Base-by-base conservation (phyloP, 64 coral and sea anemone genomes). In the Porites lutea region DNA sequence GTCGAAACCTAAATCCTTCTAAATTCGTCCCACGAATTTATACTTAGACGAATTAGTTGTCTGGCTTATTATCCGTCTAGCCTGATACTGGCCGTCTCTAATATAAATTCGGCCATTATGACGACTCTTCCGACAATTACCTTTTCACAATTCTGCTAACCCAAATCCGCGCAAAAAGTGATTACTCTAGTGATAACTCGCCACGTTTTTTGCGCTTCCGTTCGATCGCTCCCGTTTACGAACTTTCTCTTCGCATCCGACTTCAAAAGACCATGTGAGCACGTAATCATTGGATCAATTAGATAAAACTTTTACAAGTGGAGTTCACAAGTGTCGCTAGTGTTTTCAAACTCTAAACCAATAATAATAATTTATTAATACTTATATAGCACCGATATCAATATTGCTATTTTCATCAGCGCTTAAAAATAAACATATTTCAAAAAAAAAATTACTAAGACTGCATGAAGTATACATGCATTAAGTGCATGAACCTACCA, bases 71-170 rank as follows among this genome's bases (percentile, higher is more conserved):
- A 69, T 23, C 65, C 54, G 21, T 86, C 82, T 37, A 1, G 27
- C 86, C 81, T 14, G 85, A 81, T 52, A 81, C 49, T 62, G n/a
- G n/a, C 53, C 86, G 69, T 92, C 80, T 22, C 64, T 71, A 57
- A 10, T 62, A 63, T 81, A 68, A 48, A 82, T 74, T 78, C 90
- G 44, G 87, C 37, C 59, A 89, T 89, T 27, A 52, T 52, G 76
- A 59, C 76, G 76, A 79, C 76, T 79, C 76, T 13, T 58, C 27
- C 27, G 27, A 37, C 1, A 37, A 37, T 37, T 37, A 37, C 27
- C 51, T 79, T 79, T 79, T 4, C 7, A 79, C 52, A 79, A 79
- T 20, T 20, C 52, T 19, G 52, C 58, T 54, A 2, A 57, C 49
- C 12, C 75, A 19, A 21, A 68, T 18, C 0, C 13, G 3, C 14